A percentile compares a stretch with the other conserved stretches of the same genome.
phyloP scores from a whole-genome alignment of 2,888 invertebrate genomes.

The Habroteleia sp. region DNA sequence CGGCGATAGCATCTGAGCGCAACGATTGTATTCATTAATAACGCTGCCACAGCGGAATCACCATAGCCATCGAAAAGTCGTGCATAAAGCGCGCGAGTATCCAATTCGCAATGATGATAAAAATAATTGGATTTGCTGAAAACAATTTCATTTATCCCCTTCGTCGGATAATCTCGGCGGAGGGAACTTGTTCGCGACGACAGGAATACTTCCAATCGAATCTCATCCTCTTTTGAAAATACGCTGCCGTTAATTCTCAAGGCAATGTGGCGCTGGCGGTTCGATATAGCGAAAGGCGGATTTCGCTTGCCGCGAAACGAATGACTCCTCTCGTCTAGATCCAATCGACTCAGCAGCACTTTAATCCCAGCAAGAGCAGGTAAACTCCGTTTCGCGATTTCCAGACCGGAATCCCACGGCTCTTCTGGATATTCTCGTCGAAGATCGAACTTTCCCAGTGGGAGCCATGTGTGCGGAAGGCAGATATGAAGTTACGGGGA shows the following conservation, averaged over 20 bases:
- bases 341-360: conserved; percentile 59
- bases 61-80: conserved; percentile 18
- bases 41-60: conserved; percentile 8
- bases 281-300: conserved; percentile 52
- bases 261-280: conserved; percentile 49
- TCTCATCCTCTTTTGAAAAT: conserved; percentile 60
- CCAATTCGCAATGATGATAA: conserved; percentile 51
- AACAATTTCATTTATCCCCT: conserved; percentile 59
- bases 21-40: conserved; percentile 32
- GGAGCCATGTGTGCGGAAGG: conserved; percentile 77
- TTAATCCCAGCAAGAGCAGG: conserved; percentile 64
- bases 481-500: conserved; percentile 80
- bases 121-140: conserved; percentile 60
- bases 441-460: conserved; percentile 70
- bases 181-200: conserved; percentile 58
- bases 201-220: conserved; percentile 62
- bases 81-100: conserved; percentile 35
- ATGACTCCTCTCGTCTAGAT: conserved; percentile 57
- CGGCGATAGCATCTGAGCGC: conserved; percentile 1
- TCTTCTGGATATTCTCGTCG: conserved; percentile 64
- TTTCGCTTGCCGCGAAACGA: conserved; percentile 61
- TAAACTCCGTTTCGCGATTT: conserved; percentile 62
- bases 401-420: conserved; percentile 36
- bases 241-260: conserved; percentile 60
- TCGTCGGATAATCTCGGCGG: conserved; percentile 52